Evolutionary conservation across 64 coral and sea anemone genomes (phyloP), one percentile per base, ranked within the genome.

Genomic region (Montipora capricornis): DNA sequence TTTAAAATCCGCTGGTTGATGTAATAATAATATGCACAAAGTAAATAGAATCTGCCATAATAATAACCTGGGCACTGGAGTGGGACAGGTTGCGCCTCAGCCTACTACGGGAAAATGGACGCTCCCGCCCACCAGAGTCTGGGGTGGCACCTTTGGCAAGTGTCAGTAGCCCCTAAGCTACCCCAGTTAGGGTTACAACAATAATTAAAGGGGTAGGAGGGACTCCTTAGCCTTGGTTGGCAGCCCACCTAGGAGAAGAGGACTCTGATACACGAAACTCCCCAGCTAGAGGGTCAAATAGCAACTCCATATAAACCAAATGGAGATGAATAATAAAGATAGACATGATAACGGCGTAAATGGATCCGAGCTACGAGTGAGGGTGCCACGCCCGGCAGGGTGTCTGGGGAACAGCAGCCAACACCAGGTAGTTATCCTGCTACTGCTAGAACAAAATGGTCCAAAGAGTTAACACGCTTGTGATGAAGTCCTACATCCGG

Each of bases 401-500:
- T 57, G 1, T 8, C 53, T 57, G 53, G 3, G 53, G 53, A 11
- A 57, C 53, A 57, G 53, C 53, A 57, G 53, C 53, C 53, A 57
- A 0, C 53, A 57, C 53, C 53, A 57, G 53, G 6, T 57, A 3
- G 1, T 57, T 57, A 57, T 57, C 5, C 10, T 2, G 53, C 53
- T 57, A 57, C 67, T 47, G 69, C 5, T 74, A 82, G 64, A 45
- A 55, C 17, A 84, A 92, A 75, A 47, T 83, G 79, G 79, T 73
- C 66, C 19, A 68, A 92, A 53, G 80, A 83, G 4, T 44, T 84
- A 84, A 85, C 71, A 81, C 17, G 67, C 37, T 50, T 83, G 80
- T 83, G 22, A 83, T 75, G 79, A 75, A 74, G 19, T 92, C 68
- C 62, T 92, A 84, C 49, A 70, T 82, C 49, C 20, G 69, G 60